phyloP scores from a whole-genome alignment of 2,113 vertebrate genomes.

The Dolichotis patagonum region DNA sequence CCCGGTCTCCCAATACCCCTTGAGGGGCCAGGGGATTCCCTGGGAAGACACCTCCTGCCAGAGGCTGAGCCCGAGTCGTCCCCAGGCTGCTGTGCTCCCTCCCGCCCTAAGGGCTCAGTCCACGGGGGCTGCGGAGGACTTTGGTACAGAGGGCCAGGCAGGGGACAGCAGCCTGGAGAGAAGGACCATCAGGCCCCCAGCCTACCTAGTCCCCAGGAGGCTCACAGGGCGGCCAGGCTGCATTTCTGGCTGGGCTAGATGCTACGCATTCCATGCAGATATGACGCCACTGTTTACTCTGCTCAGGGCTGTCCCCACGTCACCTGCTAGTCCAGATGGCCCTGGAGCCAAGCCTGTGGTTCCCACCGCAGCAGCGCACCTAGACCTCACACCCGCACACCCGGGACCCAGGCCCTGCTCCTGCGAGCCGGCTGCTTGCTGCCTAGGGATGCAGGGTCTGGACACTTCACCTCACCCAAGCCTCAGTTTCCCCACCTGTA shows the following conservation, averaged over 20 bases:
- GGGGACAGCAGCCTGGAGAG: not conserved
- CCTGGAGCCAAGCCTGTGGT: fast-evolving
- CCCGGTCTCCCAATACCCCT: not conserved
- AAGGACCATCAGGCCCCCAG: not conserved
- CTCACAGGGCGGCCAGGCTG: fast-evolving
- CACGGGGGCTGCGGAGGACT: fast-evolving
- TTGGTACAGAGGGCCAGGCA: not conserved
- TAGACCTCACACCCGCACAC: no score
- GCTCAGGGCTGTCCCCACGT: fast-evolving
- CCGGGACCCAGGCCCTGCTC: fast-evolving
- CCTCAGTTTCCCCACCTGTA: not conserved
- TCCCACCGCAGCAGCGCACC: no score
- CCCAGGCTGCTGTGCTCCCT: not conserved
- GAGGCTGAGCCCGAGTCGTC: not conserved
- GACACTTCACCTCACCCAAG: fast-evolving
- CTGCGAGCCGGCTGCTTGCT: no score
- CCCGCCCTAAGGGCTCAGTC: not conserved
- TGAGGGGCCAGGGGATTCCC: not conserved
- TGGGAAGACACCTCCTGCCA: not conserved
- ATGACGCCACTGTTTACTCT: not conserved
- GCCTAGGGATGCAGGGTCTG: no score
- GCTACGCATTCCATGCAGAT: not conserved
- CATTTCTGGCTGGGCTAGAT: not conserved
- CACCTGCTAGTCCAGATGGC: not conserved
- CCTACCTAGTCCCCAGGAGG: not conserved